phyloP scores from a whole-genome alignment of 2,797 vertebrate species.

The Leptatherina wallacei region DNA sequence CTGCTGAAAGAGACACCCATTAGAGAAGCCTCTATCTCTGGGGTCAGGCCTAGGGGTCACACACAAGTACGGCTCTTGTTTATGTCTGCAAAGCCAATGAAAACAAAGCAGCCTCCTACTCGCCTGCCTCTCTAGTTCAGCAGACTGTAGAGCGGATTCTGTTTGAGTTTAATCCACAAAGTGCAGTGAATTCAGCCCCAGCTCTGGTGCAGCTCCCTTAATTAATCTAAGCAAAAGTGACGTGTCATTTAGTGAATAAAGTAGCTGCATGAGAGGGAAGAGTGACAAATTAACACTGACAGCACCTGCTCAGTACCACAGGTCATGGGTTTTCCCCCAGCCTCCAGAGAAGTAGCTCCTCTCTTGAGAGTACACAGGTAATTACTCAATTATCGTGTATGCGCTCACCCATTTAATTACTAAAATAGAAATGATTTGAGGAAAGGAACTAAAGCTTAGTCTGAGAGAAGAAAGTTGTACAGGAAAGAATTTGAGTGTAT shows the following conservation, averaged over 20 bases:
- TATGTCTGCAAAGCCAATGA: conserved; percentile 86
- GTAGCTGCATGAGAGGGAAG: conserved; percentile 37
- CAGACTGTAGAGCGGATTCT: conserved; percentile 45
- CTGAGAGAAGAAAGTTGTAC: not conserved
- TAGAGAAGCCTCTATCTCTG: conserved; percentile 86
- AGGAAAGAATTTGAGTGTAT: not conserved
- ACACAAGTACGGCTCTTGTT: conserved; percentile 85
- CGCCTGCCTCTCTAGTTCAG: conserved; percentile 36
- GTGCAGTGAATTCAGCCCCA: conserved; percentile 32
- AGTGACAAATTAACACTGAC: conserved; percentile 49
- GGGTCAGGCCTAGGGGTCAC: conserved; percentile 82
- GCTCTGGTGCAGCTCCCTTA: conserved; percentile 19
- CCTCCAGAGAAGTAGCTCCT: conserved; percentile 30
- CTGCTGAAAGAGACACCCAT: conserved; percentile 87
- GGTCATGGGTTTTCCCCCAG: conserved; percentile 27
- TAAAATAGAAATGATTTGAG: conserved; percentile 23
- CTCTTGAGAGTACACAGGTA: conserved; percentile 38
- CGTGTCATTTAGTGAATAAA: conserved; percentile 51
- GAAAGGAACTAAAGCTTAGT: conserved; percentile 4
- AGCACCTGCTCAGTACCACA: conserved; percentile 58
- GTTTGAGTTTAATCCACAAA: conserved; percentile 27
- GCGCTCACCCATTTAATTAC: conserved; percentile 42
- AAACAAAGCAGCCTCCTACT: conserved; percentile 77
- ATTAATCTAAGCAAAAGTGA: conserved; percentile 37
- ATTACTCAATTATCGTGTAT: conserved; percentile 61